Conservation (phyloP, 1,140 invertebrate genomes). For the Tribolium castaneum region DNA sequence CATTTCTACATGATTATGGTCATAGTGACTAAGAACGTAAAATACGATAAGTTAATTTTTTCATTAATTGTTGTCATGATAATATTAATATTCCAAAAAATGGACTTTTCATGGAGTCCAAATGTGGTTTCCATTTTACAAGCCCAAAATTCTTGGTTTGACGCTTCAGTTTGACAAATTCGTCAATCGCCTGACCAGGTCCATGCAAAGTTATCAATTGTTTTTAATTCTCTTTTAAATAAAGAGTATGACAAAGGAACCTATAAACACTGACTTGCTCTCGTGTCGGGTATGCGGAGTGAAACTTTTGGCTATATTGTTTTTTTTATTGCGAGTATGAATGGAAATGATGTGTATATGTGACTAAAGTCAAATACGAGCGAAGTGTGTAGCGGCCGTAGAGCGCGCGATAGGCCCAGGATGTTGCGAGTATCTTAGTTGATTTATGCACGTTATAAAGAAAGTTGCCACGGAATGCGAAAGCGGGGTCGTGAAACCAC, state of each 20-base stretch:
- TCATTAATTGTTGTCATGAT: too few relatives aligned
- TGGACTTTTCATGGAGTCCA: too few relatives aligned
- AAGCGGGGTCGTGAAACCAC: constrained; percentile 55
- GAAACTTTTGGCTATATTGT: not conserved
- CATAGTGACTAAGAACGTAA: too few relatives aligned
- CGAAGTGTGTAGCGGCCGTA: not conserved
- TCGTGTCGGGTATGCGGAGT: not conserved
- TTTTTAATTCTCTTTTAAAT: not conserved
- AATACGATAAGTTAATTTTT: too few relatives aligned
- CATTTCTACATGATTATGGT: too few relatives aligned
- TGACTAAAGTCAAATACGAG: constrained; percentile 19
- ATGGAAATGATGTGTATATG: constrained; percentile 32
- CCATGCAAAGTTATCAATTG: too few relatives aligned
- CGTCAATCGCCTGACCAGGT: too few relatives aligned
- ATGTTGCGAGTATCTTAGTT: constrained; percentile 51
- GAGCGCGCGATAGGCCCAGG: constrained; percentile 9
- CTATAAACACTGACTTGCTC: not conserved
- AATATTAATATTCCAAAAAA: too few relatives aligned
- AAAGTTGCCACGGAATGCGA: constrained; percentile 55
- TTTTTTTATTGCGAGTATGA: not conserved
- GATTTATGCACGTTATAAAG: constrained; percentile 62
- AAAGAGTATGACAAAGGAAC: not conserved
- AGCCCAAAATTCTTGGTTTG: too few relatives aligned
- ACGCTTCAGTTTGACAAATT: too few relatives aligned
- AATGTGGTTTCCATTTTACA: too few relatives aligned